Evolutionary conservation across 2,888 invertebrate species (phyloP).

Genomic region (Shargacucullia verbasci): DNA sequence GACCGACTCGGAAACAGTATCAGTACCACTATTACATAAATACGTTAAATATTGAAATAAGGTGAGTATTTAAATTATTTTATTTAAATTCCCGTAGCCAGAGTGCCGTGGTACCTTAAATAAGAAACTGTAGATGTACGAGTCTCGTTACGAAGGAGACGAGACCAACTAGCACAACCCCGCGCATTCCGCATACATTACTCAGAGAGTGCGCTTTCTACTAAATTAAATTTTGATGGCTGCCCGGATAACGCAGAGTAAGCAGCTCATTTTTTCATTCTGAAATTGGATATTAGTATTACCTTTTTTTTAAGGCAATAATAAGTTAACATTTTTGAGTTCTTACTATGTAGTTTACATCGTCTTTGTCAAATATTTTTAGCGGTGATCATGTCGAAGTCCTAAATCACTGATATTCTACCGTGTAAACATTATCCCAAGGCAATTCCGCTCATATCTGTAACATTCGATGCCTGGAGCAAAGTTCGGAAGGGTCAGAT

Average conservation of each 20-base stretch:
- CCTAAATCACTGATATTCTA: too few relatives aligned
- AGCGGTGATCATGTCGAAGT: too few relatives aligned
- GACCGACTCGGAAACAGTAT: slow-evolving; percentile 39
- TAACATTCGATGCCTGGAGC: too few relatives aligned
- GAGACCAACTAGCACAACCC: slow-evolving; percentile 51
- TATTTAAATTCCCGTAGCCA: slow-evolving; percentile 36
- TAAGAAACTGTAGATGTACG: slow-evolving; percentile 55
- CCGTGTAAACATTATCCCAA: too few relatives aligned
- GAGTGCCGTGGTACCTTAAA: slow-evolving; percentile 48
- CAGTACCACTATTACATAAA: slow-evolving; percentile 34
- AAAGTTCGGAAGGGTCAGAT: too few relatives aligned
- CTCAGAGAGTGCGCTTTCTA: slow-evolving; percentile 81
- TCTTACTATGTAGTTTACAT: slow-evolving; percentile 8
- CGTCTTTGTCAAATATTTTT: neutral
- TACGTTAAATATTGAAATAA: slow-evolving; percentile 48
- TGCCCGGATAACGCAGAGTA: slow-evolving; percentile 72
- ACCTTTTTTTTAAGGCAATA: slow-evolving; percentile 41
- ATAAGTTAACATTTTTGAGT: slow-evolving; percentile 17
- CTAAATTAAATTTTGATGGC: slow-evolving; percentile 85
- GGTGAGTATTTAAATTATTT: slow-evolving; percentile 44
- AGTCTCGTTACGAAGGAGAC: slow-evolving; percentile 54
- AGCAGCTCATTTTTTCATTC: slow-evolving; percentile 71
- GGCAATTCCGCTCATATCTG: too few relatives aligned
- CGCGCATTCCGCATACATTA: slow-evolving; percentile 78
- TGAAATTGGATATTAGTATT: slow-evolving; percentile 63